Evolutionary conservation across 2,888 invertebrate genomes (phyloP), one percentile per base, ranked within the genome.

Genomic region (Leptinotarsa peninsularis): DNA sequence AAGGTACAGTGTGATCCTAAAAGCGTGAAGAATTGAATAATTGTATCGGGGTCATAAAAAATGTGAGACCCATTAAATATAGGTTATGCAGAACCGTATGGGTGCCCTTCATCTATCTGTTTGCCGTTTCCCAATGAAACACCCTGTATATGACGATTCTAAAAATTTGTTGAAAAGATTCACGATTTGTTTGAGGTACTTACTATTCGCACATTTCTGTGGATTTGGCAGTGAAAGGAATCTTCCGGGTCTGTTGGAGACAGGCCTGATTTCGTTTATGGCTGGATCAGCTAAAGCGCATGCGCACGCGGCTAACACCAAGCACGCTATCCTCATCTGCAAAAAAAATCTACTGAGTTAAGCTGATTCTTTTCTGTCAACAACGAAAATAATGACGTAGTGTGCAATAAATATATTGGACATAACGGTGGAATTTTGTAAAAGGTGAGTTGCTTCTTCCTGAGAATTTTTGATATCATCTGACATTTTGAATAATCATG

Each of bases 121-220:
- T 3, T 43, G 43, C 13, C 43, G 3, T 10, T 43, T 43, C 43
- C 10, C 43, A 43, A 43, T 10, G 43, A 13, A 43, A 43, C 43
- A 10, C 43, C 43, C 43, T 3, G 3, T 13, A 13, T 43, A 43
- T 43, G 10, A 43, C 0, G 43, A 43, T 10, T 43, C 10, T 43
- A 10, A 10, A 43, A 10, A 43, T 43, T 43, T 0, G 21, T 54
- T 14, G 0, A 2, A 54, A 70, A 27, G 23, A 58, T 70, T 4
- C n/a, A 56, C 1, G 21, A 27, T 18, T 23, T 33, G 33, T 18
- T n/a, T 66, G 71, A 58, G 18, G 18, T 82, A 95, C 95, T 95
- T 90, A 96, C 96, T 93, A 89, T 91, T 93, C 79, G 95, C 91
- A 89, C 96, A 96, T 90, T 96, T 96, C 87, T 94, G 91, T 78